These are phyloP conservation scores for Geothlypis trichas DNA, from an alignment of 2,113 vertebrate genomes.

Conservation along the genomic window DNA sequence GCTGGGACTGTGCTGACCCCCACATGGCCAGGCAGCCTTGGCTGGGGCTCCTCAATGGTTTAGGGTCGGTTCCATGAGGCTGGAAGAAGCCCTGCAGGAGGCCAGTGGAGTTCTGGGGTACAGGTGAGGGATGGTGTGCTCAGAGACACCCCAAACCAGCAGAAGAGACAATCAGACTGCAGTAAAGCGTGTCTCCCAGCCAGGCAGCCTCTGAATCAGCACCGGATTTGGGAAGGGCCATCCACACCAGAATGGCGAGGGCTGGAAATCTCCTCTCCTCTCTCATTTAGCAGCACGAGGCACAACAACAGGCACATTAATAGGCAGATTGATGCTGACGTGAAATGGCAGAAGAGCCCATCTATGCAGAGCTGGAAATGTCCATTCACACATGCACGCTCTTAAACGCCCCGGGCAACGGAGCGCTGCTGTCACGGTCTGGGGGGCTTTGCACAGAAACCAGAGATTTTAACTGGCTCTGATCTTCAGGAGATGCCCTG, in stretches of 20 bases:
- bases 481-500: conserved; percentile 20
- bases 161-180: too few relatives aligned
- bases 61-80: neutral
- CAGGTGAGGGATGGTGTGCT: neutral
- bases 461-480: conserved; percentile 43
- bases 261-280: neutral
- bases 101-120: neutral
- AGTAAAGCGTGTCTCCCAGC: neutral
- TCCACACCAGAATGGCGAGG: neutral
- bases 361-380: conserved; percentile 36
- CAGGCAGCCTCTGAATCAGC: neutral
- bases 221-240: neutral
- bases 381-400: conserved; percentile 43
- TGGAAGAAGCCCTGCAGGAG: neutral
- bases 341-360: conserved; percentile 50
- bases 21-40: neutral
- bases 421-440: conserved; percentile 29
- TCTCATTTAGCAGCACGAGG: neutral
- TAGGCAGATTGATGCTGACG: conserved; percentile 30
- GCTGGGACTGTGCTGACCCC: neutral
- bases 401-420: neutral
- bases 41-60: neutral
- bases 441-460: conserved; percentile 16
- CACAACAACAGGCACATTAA: neutral
- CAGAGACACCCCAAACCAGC: neutral